phyloP scores from a whole-genome alignment of 2,113 vertebrate species.

The Synchiropus splendidus region DNA sequence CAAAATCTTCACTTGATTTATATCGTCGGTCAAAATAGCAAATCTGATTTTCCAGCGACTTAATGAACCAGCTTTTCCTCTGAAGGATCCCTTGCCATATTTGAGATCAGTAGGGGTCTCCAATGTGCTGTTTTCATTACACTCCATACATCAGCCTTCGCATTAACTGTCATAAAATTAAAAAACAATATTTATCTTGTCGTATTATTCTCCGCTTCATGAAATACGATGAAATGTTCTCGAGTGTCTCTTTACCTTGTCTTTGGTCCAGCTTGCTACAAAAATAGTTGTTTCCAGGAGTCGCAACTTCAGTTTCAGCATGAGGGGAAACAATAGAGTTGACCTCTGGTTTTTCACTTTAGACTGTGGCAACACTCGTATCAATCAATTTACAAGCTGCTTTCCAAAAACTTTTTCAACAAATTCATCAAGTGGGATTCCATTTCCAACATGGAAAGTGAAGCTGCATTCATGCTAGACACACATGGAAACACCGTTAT shows the following conservation, averaged over 20 bases:
- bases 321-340: constrained; percentile 42
- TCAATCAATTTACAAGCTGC: constrained; percentile 2
- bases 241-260: constrained; percentile 28
- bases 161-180: constrained; percentile 43
- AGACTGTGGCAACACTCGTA: constrained; percentile 14
- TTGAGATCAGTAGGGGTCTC: constrained; percentile 31
- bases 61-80: constrained; percentile 28
- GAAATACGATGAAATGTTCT: constrained; percentile 50
- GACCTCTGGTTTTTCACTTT: constrained; percentile 43
- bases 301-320: constrained; percentile 41
- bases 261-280: constrained; percentile 37
- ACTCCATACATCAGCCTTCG: constrained; percentile 52
- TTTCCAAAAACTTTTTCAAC: too few relatives aligned
- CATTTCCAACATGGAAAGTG: too few relatives aligned
- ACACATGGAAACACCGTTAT: too few relatives aligned
- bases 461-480: too few relatives aligned
- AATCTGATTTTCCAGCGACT: constrained; percentile 54
- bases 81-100: constrained; percentile 31
- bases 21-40: constrained; percentile 34
- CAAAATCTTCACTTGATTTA: constrained; percentile 20
- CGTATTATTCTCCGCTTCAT: constrained; percentile 45
- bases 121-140: constrained; percentile 21
- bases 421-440: too few relatives aligned
- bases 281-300: constrained; percentile 50
- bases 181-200: constrained; percentile 52